Evolutionary conservation across 2,888 invertebrate species (phyloP), one percentile per base, ranked within the genome.

Genomic region (Operophtera brumata): DNA sequence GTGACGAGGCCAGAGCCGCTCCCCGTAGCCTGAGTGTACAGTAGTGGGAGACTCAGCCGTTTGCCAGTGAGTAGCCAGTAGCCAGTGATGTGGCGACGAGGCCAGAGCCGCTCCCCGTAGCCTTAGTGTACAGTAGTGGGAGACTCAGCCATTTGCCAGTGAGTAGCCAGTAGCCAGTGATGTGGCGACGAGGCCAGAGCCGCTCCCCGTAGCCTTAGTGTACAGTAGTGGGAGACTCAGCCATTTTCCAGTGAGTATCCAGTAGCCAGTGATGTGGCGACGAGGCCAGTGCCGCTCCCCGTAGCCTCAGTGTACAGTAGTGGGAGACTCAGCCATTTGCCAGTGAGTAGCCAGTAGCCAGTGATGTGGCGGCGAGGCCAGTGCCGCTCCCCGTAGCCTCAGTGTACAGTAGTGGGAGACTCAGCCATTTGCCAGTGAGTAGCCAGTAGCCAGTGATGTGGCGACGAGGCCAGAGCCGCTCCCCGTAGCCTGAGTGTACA

Each of bases 211-310:
- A 4, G 20, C 2, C 20, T 20, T 2, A 20, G 2, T n/a, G n/a
- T n/a, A n/a, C n/a, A n/a, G n/a, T 20, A 3, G 20, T 20, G 2
- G 20, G 20, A 20, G 20, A 20, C 4, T 20, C 4, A 4, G 2
- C 4, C 2, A 20, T 20, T 20, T 20, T 2, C 20, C 20, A 20
- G 20, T 20, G n/a, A n/a, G n/a, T n/a, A n/a, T n/a, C n/a, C n/a
- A n/a, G n/a, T n/a, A n/a, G 65, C 82, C 75, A 64, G 83, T 84
- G 67, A 89, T 87, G 88, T 81, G 85, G 77, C 77, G 89, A 62
- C 77, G 88, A 56, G 89, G 89, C 37, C 88, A 89, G 60, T 88
- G 89, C 69, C 86, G 89, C 78, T 84, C 86, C 59, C 89, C 86
- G 75, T 87, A 87, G 85, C 82, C 68, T 62, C 65, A 50, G 54